Evolutionary conservation across 2,113 vertebrate species (phyloP), one percentile per base, ranked within the genome.

Genomic region (Neogobius melanostomus): DNA sequence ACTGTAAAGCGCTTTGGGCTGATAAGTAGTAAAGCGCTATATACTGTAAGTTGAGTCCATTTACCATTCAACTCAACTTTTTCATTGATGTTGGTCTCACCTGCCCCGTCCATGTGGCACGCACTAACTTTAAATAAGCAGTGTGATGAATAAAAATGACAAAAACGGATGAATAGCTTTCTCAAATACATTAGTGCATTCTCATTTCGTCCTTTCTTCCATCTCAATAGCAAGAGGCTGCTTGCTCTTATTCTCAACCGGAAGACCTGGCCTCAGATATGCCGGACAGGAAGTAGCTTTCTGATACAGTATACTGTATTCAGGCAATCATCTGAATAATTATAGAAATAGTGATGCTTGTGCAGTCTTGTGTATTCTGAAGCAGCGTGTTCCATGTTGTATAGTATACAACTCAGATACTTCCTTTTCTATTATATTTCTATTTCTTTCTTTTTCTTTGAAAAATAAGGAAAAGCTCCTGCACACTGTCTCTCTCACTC

Each of bases 111-210:
- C 79, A 68, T 56, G 69, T 66, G 68, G 76, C 72, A 60, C 69
- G 76, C 72, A 63, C 69, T 0, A 57, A 47, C 71, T 69, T 65
- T 64, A 70, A 83, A 83, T 56, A 82, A 73, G 75, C 76, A 62
- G 47, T 17, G 7, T 21, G 69, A 80, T 77, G 78, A 84, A 86
- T 86, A 73, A 82, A 82, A 74, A 66, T 63, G 44, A 66, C 77
- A 64, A 44, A 36, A 49, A 28, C 28, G 28, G 75, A 85, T 82
- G 79, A 88, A 85, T 68, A 69, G 65, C 66, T 68, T 74, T 75
- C 68, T 66, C 36, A 61, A 66, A 57, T 61, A 42, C 81, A 80
- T 85, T 76, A 72, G 66, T 44, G 45, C 9, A 7, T 76, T 75
- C 79, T 83, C 79, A 68, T 81, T 75, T 67, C 67, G 17, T 76